Percentiles rank a stretch among this genome's conserved stretches.
These are phyloP conservation scores for Numenius arquata DNA, from an alignment of 2,113 vertebrate species.

Conservation along the genomic window DNA sequence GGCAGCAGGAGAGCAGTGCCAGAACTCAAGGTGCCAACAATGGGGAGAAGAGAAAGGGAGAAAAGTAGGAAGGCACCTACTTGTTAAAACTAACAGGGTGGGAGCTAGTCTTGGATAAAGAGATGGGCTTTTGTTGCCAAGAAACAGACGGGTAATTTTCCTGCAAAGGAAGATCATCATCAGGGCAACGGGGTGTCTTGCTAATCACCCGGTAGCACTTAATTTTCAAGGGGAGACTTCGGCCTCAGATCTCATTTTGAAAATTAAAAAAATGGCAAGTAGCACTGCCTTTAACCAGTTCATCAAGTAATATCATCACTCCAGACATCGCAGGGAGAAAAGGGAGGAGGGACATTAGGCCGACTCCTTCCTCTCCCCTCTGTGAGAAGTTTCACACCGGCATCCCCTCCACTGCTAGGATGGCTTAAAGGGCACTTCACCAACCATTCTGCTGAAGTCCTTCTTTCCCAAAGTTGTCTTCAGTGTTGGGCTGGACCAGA, in stretches of 20 bases:
- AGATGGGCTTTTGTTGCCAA: background rate
- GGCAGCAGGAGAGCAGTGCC: background rate
- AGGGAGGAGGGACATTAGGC: background rate
- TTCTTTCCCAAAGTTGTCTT: background rate
- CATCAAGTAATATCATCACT: background rate
- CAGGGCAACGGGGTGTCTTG: background rate
- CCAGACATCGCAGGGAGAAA: background rate
- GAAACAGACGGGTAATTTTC: background rate
- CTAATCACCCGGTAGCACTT: background rate
- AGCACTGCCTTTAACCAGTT: background rate
- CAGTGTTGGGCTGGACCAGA: background rate
- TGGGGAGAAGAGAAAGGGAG: background rate
- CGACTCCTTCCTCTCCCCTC: background rate
- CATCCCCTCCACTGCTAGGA: background rate
- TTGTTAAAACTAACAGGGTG: background rate
- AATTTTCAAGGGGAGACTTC: background rate
- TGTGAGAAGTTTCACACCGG: background rate
- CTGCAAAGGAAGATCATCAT: background rate
- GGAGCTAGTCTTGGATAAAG: background rate
- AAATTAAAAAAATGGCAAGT: background rate
- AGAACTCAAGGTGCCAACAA: background rate
- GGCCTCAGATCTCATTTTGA: background rate
- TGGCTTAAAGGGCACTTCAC: background rate
- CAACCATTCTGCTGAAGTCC: conserved; percentile 9
- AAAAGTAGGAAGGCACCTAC: background rate